Percentiles rank a stretch among this genome's conserved stretches.
Conservation (phyloP, 2,888 invertebrate species). For the Drosophila vallismaia region DNA sequence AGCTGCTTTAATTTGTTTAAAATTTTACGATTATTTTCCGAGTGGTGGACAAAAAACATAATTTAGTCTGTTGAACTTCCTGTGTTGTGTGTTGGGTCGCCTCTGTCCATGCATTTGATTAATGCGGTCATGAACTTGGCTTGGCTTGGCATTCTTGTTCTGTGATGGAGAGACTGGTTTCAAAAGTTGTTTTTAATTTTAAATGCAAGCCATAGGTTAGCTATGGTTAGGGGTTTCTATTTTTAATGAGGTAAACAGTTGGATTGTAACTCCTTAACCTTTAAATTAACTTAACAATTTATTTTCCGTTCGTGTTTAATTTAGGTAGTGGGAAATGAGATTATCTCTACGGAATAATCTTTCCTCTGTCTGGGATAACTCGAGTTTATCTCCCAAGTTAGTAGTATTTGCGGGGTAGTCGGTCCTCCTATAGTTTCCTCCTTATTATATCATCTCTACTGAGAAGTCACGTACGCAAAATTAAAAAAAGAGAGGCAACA, state of each 20-base stretch:
- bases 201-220: not conserved
- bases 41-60: slow-evolving; percentile 16
- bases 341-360: not conserved
- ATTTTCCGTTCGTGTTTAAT: too few relatives aligned
- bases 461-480: slow-evolving; percentile 56
- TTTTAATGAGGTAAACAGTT: too few relatives aligned
- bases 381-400: not conserved
- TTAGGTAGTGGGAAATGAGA: too few relatives aligned
- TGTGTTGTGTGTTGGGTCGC: slow-evolving; percentile 16
- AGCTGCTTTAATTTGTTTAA: slow-evolving; percentile 22
- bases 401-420: not conserved
- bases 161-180: slow-evolving; percentile 4
- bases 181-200: not conserved
- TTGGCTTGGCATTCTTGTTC: not conserved
- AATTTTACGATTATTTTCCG: slow-evolving; percentile 29
- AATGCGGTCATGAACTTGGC: slow-evolving; percentile 38
- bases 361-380: not conserved
- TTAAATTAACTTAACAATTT: too few relatives aligned
- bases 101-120: slow-evolving; percentile 20
- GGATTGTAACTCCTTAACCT: too few relatives aligned
- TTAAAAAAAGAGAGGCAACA: slow-evolving; percentile 39
- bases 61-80: slow-evolving; percentile 64
- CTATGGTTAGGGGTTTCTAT: too few relatives aligned
- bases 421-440: slow-evolving; percentile 15
- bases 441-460: slow-evolving; percentile 19